phyloP scores from a whole-genome alignment of 2,113 vertebrate genomes.

The Tenrec ecaudatus region DNA sequence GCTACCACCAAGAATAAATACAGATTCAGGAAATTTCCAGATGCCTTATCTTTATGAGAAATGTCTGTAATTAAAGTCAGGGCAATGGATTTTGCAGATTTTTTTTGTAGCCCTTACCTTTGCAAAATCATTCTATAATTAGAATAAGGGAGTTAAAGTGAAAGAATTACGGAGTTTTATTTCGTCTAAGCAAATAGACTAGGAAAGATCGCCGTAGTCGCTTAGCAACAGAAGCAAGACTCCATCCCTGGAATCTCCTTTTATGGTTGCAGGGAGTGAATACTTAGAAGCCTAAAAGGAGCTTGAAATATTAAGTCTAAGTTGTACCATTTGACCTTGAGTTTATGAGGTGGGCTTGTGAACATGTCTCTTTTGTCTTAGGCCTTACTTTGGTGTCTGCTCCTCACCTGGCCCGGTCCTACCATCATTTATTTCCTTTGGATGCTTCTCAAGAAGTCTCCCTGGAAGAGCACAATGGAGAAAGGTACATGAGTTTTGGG shows the following conservation, averaged over 20 bases:
- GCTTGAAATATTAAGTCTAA: background rate
- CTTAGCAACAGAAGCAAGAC: slow-evolving; percentile 4
- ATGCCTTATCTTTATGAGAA: slow-evolving; percentile 40
- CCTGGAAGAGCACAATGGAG: slow-evolving; percentile 86
- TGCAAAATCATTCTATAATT: slow-evolving; percentile 11
- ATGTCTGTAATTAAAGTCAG: background rate
- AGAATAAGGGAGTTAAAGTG: background rate
- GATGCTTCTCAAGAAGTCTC: slow-evolving; percentile 92
- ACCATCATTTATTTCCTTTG: slow-evolving; percentile 98
- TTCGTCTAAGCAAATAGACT: slow-evolving; percentile 43
- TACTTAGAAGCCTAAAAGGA: background rate
- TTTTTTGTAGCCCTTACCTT: background rate
- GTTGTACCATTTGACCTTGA: slow-evolving; percentile 15
- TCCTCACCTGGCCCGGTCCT: slow-evolving; percentile 97
- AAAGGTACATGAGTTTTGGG: slow-evolving; percentile 88
- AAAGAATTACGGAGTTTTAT: slow-evolving; percentile 34
- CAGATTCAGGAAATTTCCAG: slow-evolving; percentile 19
- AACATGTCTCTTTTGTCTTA: slow-evolving; percentile 79
- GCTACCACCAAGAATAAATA: slow-evolving; percentile 15
- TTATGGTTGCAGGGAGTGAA: background rate
- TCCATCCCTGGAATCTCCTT: slow-evolving; percentile 17
- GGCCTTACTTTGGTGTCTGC: slow-evolving; percentile 97
- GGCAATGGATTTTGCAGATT: background rate
- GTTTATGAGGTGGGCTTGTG: slow-evolving; percentile 13
- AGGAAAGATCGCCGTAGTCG: background rate